Base-by-base conservation (phyloP, 2,888 invertebrate species). In the Papilio protenor region DNA sequence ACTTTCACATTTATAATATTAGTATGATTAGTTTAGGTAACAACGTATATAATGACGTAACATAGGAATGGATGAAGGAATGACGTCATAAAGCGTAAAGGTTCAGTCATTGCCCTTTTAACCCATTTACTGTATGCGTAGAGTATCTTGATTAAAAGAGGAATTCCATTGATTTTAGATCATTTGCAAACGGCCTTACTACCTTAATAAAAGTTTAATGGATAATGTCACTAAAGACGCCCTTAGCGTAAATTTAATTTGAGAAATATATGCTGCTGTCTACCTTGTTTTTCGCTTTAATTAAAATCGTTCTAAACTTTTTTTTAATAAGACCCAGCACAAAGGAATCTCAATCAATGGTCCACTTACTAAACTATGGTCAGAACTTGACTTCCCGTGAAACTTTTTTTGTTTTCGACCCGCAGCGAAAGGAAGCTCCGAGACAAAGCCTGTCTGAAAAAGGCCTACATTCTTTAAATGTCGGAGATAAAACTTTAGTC, bases 401-500 rank as follows among this genome's bases (percentile, higher is more conserved):
- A 78, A 78, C 71, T 64, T 71, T 75, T 77, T 77, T 64, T 74
- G 49, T 77, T 73, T 61, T 74, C 77, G 64, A 78, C 72, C 78
- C 72, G 71, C 70, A 64, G 66, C 45, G 11, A 78, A 75, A 78
- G 75, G 72, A 75, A 75, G 45, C 75, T 70, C 33, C 21, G 61
- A 66, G 64, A 78, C 75, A 75, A 78, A 75, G 78, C 64, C 71
- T 78, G 75, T 78, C 78, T 66, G 47, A 66, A 72, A 75, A 77
- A 75, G 78, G 75, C 78, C 77, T 77, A 77, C 77, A 77, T 77
- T 77, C 77, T 77, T 77, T 77, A 77, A 77, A 70, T 74, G 77
- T 61, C 71, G 74, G 70, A 61, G 47, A 71, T 74, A 71, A 70
- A 75, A 75, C 74, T 77, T 77, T 71, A 71, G 70, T 74, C 70